Conservation (phyloP, 2,113 vertebrate species). For the Baryphthengus martii region DNA sequence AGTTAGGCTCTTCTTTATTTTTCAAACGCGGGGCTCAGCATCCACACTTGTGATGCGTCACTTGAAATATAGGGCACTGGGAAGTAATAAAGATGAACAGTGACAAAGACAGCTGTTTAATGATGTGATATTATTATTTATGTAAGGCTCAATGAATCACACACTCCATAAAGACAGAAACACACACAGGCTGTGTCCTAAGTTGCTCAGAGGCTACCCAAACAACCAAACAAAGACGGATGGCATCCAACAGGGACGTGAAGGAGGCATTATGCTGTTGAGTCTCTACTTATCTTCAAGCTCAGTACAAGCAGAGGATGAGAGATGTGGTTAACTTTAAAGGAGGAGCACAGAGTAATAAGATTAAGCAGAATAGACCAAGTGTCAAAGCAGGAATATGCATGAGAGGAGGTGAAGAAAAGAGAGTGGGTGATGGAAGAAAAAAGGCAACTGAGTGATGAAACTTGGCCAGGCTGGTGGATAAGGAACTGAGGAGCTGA, state of each 20-base stretch:
- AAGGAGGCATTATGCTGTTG: not conserved
- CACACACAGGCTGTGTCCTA: not conserved
- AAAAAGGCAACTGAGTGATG: conserved; percentile 45
- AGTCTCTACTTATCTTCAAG: conserved; percentile 18
- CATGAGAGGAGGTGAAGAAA: conserved; percentile 26
- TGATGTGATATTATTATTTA: conserved; percentile 23
- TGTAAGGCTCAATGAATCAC: not conserved
- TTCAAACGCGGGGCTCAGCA: not conserved
- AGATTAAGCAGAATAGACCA: conserved; percentile 25
- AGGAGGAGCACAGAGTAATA: not conserved
- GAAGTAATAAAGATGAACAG: not conserved
- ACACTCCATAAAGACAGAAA: conserved; percentile 7
- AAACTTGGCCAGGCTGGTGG: conserved; percentile 37
- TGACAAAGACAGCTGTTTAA: conserved; percentile 10
- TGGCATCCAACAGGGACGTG: not conserved
- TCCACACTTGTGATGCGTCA: not conserved
- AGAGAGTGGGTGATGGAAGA: conserved; percentile 48
- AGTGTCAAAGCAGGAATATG: conserved; percentile 40
- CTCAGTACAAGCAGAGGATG: conserved; percentile 15
- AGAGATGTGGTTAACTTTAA: conserved; percentile 31
- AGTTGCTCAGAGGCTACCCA: conserved; percentile 30
- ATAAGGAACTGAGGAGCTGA: conserved; percentile 31
- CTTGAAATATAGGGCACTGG: not conserved
- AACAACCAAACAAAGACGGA: not conserved
- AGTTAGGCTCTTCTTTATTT: too few species aligned